phyloP scores from a whole-genome alignment of 2,888 invertebrate genomes.

The Ceriagrion tenellum region DNA sequence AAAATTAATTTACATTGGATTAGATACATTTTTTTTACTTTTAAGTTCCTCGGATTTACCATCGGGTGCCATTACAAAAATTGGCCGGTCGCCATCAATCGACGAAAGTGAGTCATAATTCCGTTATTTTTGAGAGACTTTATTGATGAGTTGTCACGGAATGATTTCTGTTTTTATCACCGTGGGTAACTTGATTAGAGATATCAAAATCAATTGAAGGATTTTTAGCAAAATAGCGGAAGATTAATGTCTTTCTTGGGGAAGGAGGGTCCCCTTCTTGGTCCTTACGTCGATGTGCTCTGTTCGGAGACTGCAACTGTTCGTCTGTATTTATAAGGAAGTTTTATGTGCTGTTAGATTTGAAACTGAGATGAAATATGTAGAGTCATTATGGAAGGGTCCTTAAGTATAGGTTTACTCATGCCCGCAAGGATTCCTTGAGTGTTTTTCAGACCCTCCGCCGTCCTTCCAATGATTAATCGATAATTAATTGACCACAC shows the following conservation, averaged over 20 bases:
- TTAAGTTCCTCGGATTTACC: too few species aligned
- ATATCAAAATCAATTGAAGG: neutral
- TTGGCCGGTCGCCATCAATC: neutral
- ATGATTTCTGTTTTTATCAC: neutral
- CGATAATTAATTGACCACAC: constrained; percentile 51
- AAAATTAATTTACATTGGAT: too few species aligned
- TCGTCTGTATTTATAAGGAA: neutral
- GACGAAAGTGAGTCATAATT: neutral
- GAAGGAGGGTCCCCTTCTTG: neutral
- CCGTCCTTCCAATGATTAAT: constrained; percentile 49
- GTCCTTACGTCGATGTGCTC: neutral
- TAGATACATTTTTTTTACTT: too few species aligned
- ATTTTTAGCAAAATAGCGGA: neutral
- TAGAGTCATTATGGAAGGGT: constrained; percentile 10
- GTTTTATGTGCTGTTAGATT: neutral
- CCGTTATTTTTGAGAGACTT: neutral
- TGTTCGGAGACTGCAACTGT: neutral
- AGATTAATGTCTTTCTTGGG: neutral
- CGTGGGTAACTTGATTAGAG: neutral
- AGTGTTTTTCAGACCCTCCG: constrained; percentile 48
- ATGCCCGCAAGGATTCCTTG: constrained; percentile 16
- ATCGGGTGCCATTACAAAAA: too few species aligned
- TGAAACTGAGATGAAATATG: constrained; percentile 13
- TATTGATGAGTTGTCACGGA: neutral
- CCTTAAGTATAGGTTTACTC: constrained; percentile 56